Percentiles rank a stretch among this genome's conserved stretches.
phyloP scores from a whole-genome alignment of 2,888 invertebrate species.

The Acrobasis consociella region DNA sequence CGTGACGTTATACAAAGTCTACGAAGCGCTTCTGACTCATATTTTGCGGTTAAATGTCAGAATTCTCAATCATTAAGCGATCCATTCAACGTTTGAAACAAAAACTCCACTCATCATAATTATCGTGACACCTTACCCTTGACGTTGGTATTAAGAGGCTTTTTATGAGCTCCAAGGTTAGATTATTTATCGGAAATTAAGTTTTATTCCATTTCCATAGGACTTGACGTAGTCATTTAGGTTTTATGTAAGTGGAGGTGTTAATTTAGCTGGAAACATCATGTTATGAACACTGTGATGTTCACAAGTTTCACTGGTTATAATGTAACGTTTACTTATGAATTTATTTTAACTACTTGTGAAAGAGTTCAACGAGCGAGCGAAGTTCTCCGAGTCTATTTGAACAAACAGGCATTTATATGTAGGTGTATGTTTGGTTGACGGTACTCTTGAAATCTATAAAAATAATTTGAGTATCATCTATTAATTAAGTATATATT shows the following conservation, averaged over 20 bases:
- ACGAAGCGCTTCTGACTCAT: conserved; percentile 25
- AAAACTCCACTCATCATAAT: conserved; percentile 26
- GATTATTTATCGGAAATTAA: conserved; percentile 21
- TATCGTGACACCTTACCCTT: conserved; percentile 24
- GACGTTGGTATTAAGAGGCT: conserved; percentile 23
- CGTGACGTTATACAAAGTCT: conserved; percentile 39
- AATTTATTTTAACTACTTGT: too few species aligned
- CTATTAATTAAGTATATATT: too few species aligned
- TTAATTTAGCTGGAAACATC: neutral
- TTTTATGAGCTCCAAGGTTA: conserved; percentile 20
- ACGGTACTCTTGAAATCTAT: too few species aligned
- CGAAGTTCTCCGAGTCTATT: too few species aligned
- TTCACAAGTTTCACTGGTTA: neutral
- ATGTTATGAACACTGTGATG: neutral
- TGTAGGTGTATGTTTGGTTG: too few species aligned
- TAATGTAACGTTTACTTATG: too few species aligned
- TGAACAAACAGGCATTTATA: too few species aligned
- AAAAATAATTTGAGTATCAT: too few species aligned
- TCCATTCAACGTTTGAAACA: conserved; percentile 25
- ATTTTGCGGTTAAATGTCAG: conserved; percentile 27
- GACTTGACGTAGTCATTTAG: conserved; percentile 9
- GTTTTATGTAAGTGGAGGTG: neutral
- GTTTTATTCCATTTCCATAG: conserved; percentile 18
- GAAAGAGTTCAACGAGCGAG: too few species aligned
- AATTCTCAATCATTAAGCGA: conserved; percentile 24